Conservation (phyloP, 2,797 vertebrate species). For the Enteromius treurensis region DNA sequence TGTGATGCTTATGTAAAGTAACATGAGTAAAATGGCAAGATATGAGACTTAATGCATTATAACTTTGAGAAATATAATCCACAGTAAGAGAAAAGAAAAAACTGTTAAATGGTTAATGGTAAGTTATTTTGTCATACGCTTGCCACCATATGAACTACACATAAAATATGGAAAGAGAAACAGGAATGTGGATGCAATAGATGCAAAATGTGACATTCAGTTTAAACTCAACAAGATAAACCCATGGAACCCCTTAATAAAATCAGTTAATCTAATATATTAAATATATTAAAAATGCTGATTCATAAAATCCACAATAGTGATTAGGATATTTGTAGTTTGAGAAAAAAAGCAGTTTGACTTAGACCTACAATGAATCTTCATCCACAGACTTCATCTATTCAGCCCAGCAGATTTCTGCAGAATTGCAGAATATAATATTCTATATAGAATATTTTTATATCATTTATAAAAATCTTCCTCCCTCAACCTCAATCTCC, state of each 20-base stretch:
- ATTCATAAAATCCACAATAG: not conserved
- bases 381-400: not conserved
- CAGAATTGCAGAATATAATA: too few species aligned
- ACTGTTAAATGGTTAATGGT: too few species aligned
- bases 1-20: too few species aligned
- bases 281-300: too few species aligned
- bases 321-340: not conserved
- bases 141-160: not conserved
- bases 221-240: not conserved
- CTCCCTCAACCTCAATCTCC: not conserved
- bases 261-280: not conserved
- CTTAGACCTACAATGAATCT: not conserved
- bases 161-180: not conserved
- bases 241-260: not conserved
- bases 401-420: slow-evolving; percentile 19
- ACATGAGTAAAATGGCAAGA: too few species aligned
- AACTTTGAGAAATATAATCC: too few species aligned
- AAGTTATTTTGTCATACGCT: not conserved
- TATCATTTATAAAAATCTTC: not conserved
- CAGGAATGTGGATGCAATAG: not conserved
- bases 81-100: too few species aligned
- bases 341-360: not conserved
- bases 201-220: not conserved
- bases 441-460: too few species aligned
- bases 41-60: too few species aligned